Conservation (phyloP, 2,888 invertebrate genomes). For the Drosophila putrida region DNA sequence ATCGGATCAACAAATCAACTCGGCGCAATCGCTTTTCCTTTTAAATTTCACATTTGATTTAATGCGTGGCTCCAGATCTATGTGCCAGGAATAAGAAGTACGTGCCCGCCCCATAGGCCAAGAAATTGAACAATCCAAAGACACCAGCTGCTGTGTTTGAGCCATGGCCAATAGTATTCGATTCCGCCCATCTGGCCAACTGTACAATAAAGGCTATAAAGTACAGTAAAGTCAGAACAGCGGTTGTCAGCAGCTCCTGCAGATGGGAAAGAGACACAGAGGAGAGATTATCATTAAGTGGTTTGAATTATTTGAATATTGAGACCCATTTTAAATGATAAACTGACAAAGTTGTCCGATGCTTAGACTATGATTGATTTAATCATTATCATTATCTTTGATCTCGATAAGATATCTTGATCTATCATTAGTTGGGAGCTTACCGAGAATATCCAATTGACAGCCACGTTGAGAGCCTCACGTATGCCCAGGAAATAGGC, state of each 20-base stretch:
- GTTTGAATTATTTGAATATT: too few relatives aligned
- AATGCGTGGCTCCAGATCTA: constrained; percentile 86
- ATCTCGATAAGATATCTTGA: too few relatives aligned
- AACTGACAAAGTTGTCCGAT: too few relatives aligned
- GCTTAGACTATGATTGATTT: background rate
- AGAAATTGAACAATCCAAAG: constrained; percentile 93
- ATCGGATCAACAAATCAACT: constrained; percentile 23
- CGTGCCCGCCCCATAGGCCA: constrained; percentile 91
- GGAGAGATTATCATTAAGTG: background rate
- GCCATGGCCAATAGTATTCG: constrained; percentile 79
- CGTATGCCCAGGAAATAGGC: constrained; percentile 92
- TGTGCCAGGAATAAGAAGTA: constrained; percentile 92
- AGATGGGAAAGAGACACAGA: background rate
- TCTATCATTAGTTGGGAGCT: constrained; percentile 77
- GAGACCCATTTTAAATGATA: too few relatives aligned
- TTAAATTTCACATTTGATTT: constrained; percentile 18
- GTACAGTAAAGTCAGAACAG: constrained; percentile 90
- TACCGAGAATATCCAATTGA: constrained; percentile 94
- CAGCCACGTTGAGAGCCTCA: constrained; percentile 91
- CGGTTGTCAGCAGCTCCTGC: constrained; percentile 93
- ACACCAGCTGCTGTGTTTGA: constrained; percentile 92
- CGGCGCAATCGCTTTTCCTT: constrained; percentile 5
- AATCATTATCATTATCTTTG: too few relatives aligned
- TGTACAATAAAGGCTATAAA: constrained; percentile 93
- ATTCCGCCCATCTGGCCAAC: constrained; percentile 88